Evolutionary conservation across 2,113 vertebrate genomes (phyloP).

Genomic region (Formicarius rufipectus): DNA sequence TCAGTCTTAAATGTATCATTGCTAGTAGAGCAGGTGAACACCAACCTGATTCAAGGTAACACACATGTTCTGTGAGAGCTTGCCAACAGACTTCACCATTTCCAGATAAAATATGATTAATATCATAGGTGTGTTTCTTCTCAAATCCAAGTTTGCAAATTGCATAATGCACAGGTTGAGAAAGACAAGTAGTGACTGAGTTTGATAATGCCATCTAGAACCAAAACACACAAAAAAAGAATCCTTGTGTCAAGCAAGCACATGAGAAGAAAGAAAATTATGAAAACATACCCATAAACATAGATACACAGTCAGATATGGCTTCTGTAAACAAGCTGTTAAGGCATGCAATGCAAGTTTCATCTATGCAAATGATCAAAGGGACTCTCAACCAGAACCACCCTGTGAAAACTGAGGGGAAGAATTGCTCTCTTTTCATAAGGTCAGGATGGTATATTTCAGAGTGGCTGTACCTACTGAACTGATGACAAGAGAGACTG

Average conservation of each 20-base stretch:
- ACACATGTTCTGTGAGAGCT: slow-evolving; percentile 50
- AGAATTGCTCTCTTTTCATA: not conserved
- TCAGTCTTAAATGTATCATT: not conserved
- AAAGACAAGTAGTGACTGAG: slow-evolving; percentile 70
- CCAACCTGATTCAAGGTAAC: slow-evolving; percentile 69
- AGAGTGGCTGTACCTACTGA: not conserved
- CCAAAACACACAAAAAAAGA: not conserved
- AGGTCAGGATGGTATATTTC: not conserved
- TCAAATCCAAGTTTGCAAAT: slow-evolving; percentile 78
- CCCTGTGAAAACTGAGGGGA: not conserved
- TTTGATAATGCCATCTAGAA: slow-evolving; percentile 52
- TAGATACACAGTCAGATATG: not conserved
- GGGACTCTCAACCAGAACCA: not conserved
- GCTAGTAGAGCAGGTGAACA: not conserved
- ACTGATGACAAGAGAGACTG: not conserved
- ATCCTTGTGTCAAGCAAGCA: not conserved
- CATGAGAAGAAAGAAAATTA: not conserved
- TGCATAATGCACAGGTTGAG: slow-evolving; percentile 66
- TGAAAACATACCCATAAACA: not conserved
- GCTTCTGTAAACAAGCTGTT: not conserved
- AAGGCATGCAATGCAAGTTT: not conserved
- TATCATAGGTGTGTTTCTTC: slow-evolving; percentile 5
- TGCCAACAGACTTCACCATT: slow-evolving; percentile 66
- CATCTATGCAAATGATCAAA: fast-evolving
- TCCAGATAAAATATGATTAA: slow-evolving; percentile 54